These are phyloP conservation scores for Drosophila colorata DNA, from an alignment of 2,888 invertebrate species.

Conservation along the genomic window DNA sequence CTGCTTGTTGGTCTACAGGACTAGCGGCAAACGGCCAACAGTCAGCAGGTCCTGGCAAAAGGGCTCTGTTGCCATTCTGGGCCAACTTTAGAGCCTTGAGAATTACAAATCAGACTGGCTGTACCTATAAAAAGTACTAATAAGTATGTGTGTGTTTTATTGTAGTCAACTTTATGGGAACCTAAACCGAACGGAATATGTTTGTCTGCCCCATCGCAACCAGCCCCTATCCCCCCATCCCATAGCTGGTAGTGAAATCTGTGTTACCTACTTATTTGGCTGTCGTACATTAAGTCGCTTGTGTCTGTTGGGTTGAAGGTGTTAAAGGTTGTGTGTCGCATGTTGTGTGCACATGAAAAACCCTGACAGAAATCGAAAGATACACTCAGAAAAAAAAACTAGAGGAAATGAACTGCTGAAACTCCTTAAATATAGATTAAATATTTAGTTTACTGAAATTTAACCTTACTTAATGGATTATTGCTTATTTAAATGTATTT, in stretches of 20 bases:
- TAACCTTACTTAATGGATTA: too few species aligned
- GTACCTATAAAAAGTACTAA: constrained; percentile 77
- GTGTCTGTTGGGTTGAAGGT: background rate
- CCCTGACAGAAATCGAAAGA: background rate
- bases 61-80: constrained; percentile 26
- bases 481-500: too few species aligned
- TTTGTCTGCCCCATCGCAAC: constrained; percentile 10
- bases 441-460: too few species aligned
- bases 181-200: constrained; percentile 36
- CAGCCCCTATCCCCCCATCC: background rate
- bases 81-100: constrained; percentile 73
- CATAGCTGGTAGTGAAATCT: constrained; percentile 28
- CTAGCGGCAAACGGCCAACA: background rate
- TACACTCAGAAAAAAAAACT: too few species aligned
- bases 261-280: constrained; percentile 39
- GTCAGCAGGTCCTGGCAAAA: background rate
- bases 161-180: constrained; percentile 71
- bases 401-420: too few species aligned
- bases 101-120: constrained; percentile 79
- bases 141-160: constrained; percentile 78
- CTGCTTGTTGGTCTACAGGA: constrained; percentile 44
- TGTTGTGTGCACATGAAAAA: background rate
- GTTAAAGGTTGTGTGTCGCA: background rate
- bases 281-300: constrained; percentile 5
- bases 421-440: too few species aligned